Conservation (phyloP, 2,888 invertebrate species). For the Papilio demoleus region DNA sequence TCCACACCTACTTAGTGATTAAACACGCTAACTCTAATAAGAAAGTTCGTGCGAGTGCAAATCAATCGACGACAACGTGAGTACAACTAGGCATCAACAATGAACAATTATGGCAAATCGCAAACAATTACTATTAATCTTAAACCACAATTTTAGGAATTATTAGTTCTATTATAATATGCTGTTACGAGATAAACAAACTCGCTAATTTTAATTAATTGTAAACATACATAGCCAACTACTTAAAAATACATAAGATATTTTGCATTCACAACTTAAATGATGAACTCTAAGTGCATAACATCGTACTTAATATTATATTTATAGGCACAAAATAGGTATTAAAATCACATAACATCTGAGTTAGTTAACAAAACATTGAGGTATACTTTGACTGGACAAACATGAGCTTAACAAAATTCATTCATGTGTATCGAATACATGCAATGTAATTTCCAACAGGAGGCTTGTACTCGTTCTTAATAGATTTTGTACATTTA, state of each 20-base stretch:
- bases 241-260: constrained; percentile 65
- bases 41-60: constrained; percentile 77
- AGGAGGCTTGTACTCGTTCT: constrained; percentile 36
- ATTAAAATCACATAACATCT: constrained; percentile 70
- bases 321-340: constrained; percentile 79
- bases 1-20: constrained; percentile 68
- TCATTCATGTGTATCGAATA: constrained; percentile 21
- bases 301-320: constrained; percentile 68
- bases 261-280: constrained; percentile 71
- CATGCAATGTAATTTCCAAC: constrained; percentile 7
- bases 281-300: constrained; percentile 71
- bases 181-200: constrained; percentile 77
- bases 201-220: constrained; percentile 71
- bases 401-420: constrained; percentile 33
- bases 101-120: constrained; percentile 77
- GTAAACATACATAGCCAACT: constrained; percentile 71
- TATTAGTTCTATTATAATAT: constrained; percentile 69
- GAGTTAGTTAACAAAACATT: constrained; percentile 65
- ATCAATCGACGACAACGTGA: constrained; percentile 65
- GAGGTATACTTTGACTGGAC: constrained; percentile 56
- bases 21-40: constrained; percentile 63
- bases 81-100: constrained; percentile 72
- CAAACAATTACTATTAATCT: constrained; percentile 69
- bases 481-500: constrained; percentile 49
- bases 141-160: constrained; percentile 70